A percentile compares a stretch with the other conserved stretches of the same genome.
Conservation (phyloP, 1,140 invertebrate genomes). For the Globodera ellingtonae region DNA sequence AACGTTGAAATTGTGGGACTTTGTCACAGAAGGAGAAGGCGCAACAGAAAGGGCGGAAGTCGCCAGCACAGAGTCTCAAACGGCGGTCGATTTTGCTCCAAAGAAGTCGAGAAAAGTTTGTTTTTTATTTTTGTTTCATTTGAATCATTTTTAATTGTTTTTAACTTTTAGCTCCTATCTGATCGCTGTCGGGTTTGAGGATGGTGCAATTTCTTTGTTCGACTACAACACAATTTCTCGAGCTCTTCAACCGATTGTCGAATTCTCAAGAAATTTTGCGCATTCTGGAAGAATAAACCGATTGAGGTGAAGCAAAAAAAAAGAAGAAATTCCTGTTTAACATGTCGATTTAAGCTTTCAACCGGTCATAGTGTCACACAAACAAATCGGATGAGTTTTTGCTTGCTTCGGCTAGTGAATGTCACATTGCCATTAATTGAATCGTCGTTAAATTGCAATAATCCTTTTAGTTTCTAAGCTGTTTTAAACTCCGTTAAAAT, state of each 20-base stretch:
- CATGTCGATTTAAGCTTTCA: no score
- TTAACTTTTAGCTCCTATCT: background rate
- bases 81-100: background rate
- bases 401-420: background rate
- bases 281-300: no score
- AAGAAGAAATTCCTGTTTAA: background rate
- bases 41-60: background rate
- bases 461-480: conserved; percentile 4
- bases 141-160: no score
- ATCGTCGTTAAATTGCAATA: background rate
- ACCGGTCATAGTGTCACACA: no score
- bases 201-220: background rate
- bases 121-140: no score
- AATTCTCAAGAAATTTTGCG: no score
- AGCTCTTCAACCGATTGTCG: no score
- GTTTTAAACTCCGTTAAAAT: background rate
- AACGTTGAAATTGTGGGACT: background rate
- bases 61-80: background rate
- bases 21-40: background rate
- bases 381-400: background rate
- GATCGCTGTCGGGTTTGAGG: background rate
- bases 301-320: background rate
- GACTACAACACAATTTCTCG: background rate
- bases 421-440: background rate
- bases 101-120: background rate